A percentile compares a stretch with the other conserved stretches of the same genome.
phyloP scores from a whole-genome alignment of 2,888 invertebrate species.

The Mesoligia furuncula region DNA sequence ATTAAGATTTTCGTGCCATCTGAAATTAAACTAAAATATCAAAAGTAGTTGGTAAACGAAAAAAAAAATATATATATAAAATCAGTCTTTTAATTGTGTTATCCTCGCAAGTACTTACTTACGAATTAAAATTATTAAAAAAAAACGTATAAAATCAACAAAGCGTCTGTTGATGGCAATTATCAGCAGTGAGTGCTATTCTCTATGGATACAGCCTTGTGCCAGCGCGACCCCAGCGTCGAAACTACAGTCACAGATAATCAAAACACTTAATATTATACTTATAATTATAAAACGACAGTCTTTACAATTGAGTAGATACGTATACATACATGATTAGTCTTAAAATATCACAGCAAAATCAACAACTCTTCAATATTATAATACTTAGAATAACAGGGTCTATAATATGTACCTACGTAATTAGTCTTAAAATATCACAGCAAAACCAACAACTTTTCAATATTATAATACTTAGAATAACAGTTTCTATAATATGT shows the following conservation, averaged over 20 bases:
- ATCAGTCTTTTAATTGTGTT: slow-evolving; percentile 47
- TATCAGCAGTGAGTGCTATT: slow-evolving; percentile 33
- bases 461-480: slow-evolving; percentile 40
- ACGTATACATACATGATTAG: slow-evolving; percentile 40
- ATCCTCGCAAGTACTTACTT: slow-evolving; percentile 32
- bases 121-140: slow-evolving; percentile 30
- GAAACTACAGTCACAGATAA: slow-evolving; percentile 41
- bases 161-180: too few relatives aligned
- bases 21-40: slow-evolving; percentile 32
- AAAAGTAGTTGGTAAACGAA: slow-evolving; percentile 35
- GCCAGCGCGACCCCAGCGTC: slow-evolving; percentile 39
- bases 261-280: slow-evolving; percentile 30
- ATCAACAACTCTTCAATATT: slow-evolving; percentile 40
- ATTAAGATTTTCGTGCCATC: slow-evolving; percentile 29
- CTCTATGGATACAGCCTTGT: slow-evolving; percentile 34
- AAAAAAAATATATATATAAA: slow-evolving; percentile 39
- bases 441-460: slow-evolving; percentile 38
- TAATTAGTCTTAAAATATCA: slow-evolving; percentile 44
- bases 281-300: slow-evolving; percentile 5
- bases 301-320: slow-evolving; percentile 43
- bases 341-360: slow-evolving; percentile 42
- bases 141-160: too few relatives aligned
- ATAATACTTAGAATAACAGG: slow-evolving; percentile 39
- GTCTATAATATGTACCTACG: slow-evolving; percentile 39
- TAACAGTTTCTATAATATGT: slow-evolving; percentile 33